Evolutionary conservation across 2,113 vertebrate genomes (phyloP).

Genomic region (Dissostichus mawsoni): DNA sequence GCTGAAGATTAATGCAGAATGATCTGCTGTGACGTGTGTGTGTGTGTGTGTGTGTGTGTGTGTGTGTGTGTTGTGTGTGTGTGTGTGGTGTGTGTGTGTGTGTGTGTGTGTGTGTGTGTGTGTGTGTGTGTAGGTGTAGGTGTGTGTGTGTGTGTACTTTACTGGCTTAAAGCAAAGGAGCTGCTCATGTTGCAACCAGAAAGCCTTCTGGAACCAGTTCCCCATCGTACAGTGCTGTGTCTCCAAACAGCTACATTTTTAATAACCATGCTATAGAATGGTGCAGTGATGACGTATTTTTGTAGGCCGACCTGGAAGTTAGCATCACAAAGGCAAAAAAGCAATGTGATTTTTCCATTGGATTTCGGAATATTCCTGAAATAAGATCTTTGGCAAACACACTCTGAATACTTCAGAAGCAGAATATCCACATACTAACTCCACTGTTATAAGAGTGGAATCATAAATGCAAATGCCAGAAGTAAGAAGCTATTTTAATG

Average conservation of each 20-base stretch:
- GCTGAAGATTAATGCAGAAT: slow-evolving; percentile 51
- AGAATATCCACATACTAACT: no score
- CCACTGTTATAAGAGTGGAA: no score
- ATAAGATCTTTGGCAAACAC: no score
- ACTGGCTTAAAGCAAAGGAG: background rate
- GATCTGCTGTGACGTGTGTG: slow-evolving; percentile 34
- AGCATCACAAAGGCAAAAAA: no score
- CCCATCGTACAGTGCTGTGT: background rate
- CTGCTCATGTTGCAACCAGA: background rate
- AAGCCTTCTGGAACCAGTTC: background rate
- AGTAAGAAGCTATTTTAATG: no score
- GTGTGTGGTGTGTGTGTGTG: slow-evolving; percentile 36
- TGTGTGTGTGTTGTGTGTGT: slow-evolving; percentile 11
- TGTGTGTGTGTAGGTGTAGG: slow-evolving; percentile 28
- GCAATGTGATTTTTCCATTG: no score
- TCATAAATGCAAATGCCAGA: no score
- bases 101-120: slow-evolving; percentile 11
- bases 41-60: slow-evolving; percentile 33
- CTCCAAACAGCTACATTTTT: background rate
- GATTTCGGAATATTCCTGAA: no score
- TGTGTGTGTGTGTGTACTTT: background rate
- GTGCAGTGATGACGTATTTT: no score
- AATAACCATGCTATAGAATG: no score
- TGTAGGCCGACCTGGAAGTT: no score
- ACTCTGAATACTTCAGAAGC: no score